Base-by-base conservation (phyloP, 1,140 invertebrate species). In the Aphidius gifuensis region DNA sequence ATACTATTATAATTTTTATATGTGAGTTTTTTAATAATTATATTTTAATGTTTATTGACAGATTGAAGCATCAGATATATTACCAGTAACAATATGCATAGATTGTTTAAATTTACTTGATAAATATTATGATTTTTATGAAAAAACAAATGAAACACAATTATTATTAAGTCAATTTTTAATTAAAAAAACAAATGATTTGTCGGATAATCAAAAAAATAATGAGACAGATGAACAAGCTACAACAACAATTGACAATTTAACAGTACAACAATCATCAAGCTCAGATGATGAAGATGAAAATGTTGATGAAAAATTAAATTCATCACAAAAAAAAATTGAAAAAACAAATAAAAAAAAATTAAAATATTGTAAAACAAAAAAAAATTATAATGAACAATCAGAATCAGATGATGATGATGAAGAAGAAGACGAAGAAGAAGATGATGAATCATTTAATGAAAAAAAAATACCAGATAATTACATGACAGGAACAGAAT, bases 91-190 rank as follows among this genome's bases (percentile, higher is more conserved):
- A 42, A 64, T 82, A n/a, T 82, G 81, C 53, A 64, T 76, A 50
- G 79, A 80, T 21, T 82, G 81, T 62, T 81, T 74, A 51, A 61
- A 74, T n/a, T 65, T 71, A 32, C 66, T 82, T 11, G 75, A 79
- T 58, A 78, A 80, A 55, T 82, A 71, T 60, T 76, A 62, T 46
- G 78, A 82, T 45, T 82, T 82, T 70, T 79, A 74, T 66, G 79
- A 82, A 21, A 80, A 77, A 67, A 76, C 77, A 0, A 77, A 81
- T 68, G 69, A 76, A 68, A 80, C 80, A 5, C 81, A 82, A 69
- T 50, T 60, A 42, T 77, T 73, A 9, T 67, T 82, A 0, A 71
- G 65, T 16, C 64, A 74, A 48, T 64, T 80, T 62, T 49, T 81
- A 5, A 56, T 64, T 40, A 62, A 43, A 9, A 74, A 40, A 9